Conservation (phyloP, 2,888 invertebrate species). For the Plebejus argus region DNA sequence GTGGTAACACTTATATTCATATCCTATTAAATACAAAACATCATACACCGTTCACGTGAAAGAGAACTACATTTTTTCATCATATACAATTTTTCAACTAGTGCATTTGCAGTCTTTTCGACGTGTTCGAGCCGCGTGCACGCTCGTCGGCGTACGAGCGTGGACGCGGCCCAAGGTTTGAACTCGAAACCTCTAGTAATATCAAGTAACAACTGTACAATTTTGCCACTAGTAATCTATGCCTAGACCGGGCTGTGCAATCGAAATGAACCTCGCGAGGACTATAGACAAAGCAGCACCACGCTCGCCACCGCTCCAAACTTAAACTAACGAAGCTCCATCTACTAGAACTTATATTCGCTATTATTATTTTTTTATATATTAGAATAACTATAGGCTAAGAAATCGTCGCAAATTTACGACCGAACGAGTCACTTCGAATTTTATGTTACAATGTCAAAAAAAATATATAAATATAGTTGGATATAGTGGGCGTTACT, state of each 20-base stretch:
- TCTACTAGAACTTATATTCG: slow-evolving; percentile 26
- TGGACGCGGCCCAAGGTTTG: neutral
- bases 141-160: neutral
- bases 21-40: slow-evolving; percentile 16
- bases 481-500: slow-evolving; percentile 37
- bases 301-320: slow-evolving; percentile 33
- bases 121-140: neutral
- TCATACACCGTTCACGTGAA: slow-evolving; percentile 25
- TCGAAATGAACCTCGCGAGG: slow-evolving; percentile 35
- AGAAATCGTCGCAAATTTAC: slow-evolving; percentile 39
- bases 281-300: slow-evolving; percentile 37
- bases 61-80: slow-evolving; percentile 13
- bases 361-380: slow-evolving; percentile 26
- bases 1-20: slow-evolving; percentile 26
- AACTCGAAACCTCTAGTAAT: slow-evolving; percentile 43
- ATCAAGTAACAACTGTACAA: slow-evolving; percentile 53
- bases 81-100: slow-evolving; percentile 32
- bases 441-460: slow-evolving; percentile 39
- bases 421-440: slow-evolving; percentile 34
- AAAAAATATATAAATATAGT: slow-evolving; percentile 43
- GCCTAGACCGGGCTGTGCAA: slow-evolving; percentile 38
- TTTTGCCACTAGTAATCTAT: slow-evolving; percentile 37
- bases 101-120: slow-evolving; percentile 31
- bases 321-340: slow-evolving; percentile 30
- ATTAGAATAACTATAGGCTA: slow-evolving; percentile 34